Base-by-base conservation (phyloP, 1,140 invertebrate genomes). In the Drosophila repletoides region DNA sequence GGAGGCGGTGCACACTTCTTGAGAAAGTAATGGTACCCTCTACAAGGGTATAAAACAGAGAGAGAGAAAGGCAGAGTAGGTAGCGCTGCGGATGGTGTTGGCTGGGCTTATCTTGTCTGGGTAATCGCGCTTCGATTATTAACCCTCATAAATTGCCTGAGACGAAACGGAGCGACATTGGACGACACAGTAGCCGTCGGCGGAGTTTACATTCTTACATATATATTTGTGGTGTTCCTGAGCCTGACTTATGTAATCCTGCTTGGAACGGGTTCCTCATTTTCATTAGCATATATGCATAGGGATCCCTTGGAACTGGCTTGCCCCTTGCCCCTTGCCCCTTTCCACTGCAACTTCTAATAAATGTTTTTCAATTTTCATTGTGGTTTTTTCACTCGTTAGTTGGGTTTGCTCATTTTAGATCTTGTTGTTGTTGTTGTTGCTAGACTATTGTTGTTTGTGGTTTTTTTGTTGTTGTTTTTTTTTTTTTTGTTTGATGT, bases 331-430 rank as follows among this genome's bases (percentile, higher is more conserved):
- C 19, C 26, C 26, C 4, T 0, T 15, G 5, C 12, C 12, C 19
- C 14, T 19, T 14, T 38, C 12, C 22, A 22, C 10, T 24, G 31
- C 17, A 56, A 45, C 34, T 52, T 61, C 79, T 84, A 86, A 80
- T 80, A 84, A 84, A 84, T 84, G 79, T 86, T 84, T 84, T 84
- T 86, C 75, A 84, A 86, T 84, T 84, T 86, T 86, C 67, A 55
- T 86, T 80, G 75, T 40, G 74, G 64, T 64, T 77, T 64, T 65
- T 83, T 56, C 7, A 46, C 10, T 60, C 45, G 29, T 60, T 48
- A 53, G 51, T 22, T 33, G 21, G 28, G 31, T 28, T 40, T 24
- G 33, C 21, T 41, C 34, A 28, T 41, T 36, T 26, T 10, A 21
- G n/a, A 14, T 15, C 10, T 24, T 59, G 7, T 10, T 21, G 31